Evolutionary conservation across 64 coral and sea anemone species (phyloP).

Genomic region (Acropora tenuis): DNA sequence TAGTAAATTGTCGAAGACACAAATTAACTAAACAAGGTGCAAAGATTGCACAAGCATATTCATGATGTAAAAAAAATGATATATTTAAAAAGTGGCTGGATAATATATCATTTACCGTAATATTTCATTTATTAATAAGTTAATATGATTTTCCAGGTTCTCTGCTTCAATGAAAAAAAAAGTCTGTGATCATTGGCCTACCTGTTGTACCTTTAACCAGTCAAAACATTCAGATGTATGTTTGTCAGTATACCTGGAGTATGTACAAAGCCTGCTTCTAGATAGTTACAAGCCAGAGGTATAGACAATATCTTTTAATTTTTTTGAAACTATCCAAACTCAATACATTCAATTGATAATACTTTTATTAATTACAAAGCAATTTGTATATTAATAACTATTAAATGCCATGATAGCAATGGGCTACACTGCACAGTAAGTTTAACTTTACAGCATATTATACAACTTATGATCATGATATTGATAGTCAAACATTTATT

Average conservation of each 20-base stretch:
- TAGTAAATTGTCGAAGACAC: neutral
- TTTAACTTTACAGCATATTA: no score
- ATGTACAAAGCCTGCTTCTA: conserved; percentile 58
- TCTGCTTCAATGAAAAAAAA: conserved; percentile 59
- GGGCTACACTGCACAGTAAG: no score
- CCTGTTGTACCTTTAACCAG: conserved; percentile 67
- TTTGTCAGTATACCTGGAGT: conserved; percentile 39
- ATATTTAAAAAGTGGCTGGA: neutral
- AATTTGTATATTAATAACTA: neutral
- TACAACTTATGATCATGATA: no score
- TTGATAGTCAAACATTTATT: neutral
- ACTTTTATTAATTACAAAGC: neutral
- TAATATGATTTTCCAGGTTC: conserved; percentile 33
- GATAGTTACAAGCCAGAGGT: conserved; percentile 46
- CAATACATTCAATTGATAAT: neutral
- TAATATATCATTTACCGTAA: neutral
- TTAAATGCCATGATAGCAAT: neutral
- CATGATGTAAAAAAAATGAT: neutral
- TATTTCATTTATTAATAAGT: neutral
- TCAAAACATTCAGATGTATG: conserved; percentile 75
- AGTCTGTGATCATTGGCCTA: conserved; percentile 55
- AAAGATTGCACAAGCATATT: neutral
- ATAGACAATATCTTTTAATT: neutral
- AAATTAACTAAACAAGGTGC: neutral
- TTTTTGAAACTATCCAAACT: neutral